These are phyloP conservation scores for Agrypnus murinus DNA, from an alignment of 2,888 invertebrate genomes.

Conservation along the genomic window DNA sequence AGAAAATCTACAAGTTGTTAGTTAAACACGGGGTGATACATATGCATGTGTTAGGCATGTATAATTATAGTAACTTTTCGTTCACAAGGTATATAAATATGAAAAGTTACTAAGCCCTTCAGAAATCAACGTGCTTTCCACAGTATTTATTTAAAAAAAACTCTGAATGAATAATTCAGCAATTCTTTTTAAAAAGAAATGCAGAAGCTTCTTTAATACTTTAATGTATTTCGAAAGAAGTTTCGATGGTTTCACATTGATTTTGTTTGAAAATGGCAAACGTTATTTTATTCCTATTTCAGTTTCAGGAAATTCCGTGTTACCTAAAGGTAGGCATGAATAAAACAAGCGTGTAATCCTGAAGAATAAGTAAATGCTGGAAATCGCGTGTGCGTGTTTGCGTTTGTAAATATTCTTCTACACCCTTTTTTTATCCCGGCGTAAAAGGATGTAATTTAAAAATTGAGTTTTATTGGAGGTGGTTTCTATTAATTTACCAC, in stretches of 20 bases:
- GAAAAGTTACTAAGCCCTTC: not conserved
- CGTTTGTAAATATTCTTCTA: not conserved
- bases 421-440: no score
- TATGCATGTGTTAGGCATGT: constrained; percentile 26
- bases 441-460: no score
- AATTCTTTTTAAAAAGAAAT: not conserved
- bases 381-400: constrained; percentile 5
- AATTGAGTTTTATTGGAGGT: no score
- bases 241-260: not conserved
- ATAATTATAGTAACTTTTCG: constrained; percentile 1
- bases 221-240: not conserved
- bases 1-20: not conserved
- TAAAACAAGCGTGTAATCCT: not conserved
- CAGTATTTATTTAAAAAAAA: no score
- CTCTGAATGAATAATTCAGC: constrained; percentile 16
- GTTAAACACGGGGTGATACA: not conserved
- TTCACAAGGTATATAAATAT: not conserved
- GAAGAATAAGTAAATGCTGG: constrained; percentile 3
- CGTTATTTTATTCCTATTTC: not conserved
- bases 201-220: not conserved
- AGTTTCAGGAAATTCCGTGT: not conserved
- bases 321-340: not conserved
- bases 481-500: no score
- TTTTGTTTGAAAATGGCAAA: not conserved
- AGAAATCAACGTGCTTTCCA: no score